These are phyloP conservation scores for Enteromius radiatus DNA, from an alignment of 2,797 vertebrate genomes.

Conservation along the genomic window DNA sequence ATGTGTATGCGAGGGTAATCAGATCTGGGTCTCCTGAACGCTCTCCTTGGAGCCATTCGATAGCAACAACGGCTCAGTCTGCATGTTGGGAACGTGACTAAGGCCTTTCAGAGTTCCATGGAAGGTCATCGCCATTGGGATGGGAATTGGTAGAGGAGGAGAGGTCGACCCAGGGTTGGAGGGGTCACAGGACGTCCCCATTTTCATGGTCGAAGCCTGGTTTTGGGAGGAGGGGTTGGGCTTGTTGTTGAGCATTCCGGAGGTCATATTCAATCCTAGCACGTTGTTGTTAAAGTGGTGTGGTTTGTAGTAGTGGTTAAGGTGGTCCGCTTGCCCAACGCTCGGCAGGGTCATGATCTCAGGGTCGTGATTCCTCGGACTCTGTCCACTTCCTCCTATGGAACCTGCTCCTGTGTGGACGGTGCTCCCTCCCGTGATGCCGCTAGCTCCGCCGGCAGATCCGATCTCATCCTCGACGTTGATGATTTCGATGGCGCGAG, in stretches of 20 bases:
- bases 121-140: slow-evolving; percentile 77
- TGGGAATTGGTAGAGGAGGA: slow-evolving; percentile 80
- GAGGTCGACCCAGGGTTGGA: slow-evolving; percentile 74
- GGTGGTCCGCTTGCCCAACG: slow-evolving; percentile 86
- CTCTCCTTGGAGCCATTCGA: slow-evolving; percentile 96
- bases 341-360: slow-evolving; percentile 88
- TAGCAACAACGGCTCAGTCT: slow-evolving; percentile 92
- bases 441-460: slow-evolving; percentile 73
- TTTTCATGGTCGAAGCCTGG: slow-evolving; percentile 68
- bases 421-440: slow-evolving; percentile 79
- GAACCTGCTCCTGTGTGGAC: slow-evolving; percentile 73
- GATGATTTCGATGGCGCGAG: slow-evolving; percentile 93
- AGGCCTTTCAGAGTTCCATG: slow-evolving; percentile 79
- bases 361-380: slow-evolving; percentile 77
- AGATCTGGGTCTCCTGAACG: slow-evolving; percentile 96
- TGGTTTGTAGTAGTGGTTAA: slow-evolving; percentile 92
- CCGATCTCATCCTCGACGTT: slow-evolving; percentile 95
- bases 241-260: slow-evolving; percentile 74
- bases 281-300: slow-evolving; percentile 90
- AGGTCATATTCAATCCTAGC: slow-evolving; percentile 77
- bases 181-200: slow-evolving; percentile 73
- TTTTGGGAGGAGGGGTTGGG: slow-evolving; percentile 76
- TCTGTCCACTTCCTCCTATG: slow-evolving; percentile 68
- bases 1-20: slow-evolving; percentile 46
- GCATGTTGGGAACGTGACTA: slow-evolving; percentile 81